Percentiles rank a stretch among this genome's conserved stretches.
Evolutionary conservation across 2,797 vertebrate species (phyloP).

Genomic region (Manis javanica): DNA sequence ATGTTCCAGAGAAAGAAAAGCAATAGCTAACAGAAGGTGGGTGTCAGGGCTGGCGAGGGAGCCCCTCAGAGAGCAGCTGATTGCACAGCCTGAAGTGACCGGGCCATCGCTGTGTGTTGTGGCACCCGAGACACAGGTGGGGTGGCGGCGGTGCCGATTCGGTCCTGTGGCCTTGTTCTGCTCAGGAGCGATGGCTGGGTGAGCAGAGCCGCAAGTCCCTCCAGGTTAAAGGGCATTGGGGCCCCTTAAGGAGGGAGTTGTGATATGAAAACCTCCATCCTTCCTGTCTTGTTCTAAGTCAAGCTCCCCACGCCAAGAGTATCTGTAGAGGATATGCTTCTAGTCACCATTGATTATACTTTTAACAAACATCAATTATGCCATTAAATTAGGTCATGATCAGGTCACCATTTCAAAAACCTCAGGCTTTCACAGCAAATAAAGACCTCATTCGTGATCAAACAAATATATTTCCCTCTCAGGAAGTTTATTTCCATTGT

Average conservation of each 20-base stretch:
- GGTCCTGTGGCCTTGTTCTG: no score
- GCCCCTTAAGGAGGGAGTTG: rapidly evolving
- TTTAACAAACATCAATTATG: neutral
- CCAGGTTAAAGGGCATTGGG: no score
- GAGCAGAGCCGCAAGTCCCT: no score
- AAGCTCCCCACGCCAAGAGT: neutral
- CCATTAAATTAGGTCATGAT: rapidly evolving
- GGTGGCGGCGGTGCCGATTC: no score
- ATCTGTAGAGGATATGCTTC: rapidly evolving
- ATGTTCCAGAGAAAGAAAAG: no score
- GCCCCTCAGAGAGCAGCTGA: rapidly evolving
- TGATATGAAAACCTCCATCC: no score
- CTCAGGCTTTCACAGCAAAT: neutral
- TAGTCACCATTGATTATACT: rapidly evolving
- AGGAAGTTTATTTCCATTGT: rapidly evolving
- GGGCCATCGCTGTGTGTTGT: rapidly evolving
- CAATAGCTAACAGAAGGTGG: rapidly evolving
- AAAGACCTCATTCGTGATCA: rapidly evolving
- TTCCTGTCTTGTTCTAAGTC: neutral
- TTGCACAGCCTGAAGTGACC: rapidly evolving
- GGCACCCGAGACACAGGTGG: neutral
- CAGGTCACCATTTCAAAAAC: no score
- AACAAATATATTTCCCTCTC: rapidly evolving
- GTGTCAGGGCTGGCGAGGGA: rapidly evolving
- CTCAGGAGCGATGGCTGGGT: no score